Evolutionary conservation across 2,888 invertebrate genomes (phyloP).

Genomic region (Volucella zonaria): DNA sequence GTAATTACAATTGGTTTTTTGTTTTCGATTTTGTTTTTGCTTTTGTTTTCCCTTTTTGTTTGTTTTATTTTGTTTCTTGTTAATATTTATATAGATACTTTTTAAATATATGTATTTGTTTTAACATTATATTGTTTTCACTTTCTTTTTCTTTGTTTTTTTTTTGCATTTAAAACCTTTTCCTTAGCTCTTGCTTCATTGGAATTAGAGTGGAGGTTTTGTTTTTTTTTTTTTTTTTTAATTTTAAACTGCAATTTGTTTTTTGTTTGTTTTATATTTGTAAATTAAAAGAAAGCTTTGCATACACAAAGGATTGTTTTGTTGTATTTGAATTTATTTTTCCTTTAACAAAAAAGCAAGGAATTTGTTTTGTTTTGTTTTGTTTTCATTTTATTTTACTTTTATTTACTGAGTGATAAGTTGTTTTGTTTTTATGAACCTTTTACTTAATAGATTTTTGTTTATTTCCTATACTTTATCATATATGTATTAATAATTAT

Average conservation of each 20-base stretch:
- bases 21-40: background rate
- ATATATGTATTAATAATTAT: slow-evolving; percentile 60
- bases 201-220: slow-evolving; percentile 26
- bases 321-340: background rate
- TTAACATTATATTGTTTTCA: slow-evolving; percentile 43
- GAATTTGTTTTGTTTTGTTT: slow-evolving; percentile 53
- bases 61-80: background rate
- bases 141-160: slow-evolving; percentile 16
- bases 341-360: slow-evolving; percentile 66
- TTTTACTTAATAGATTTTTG: slow-evolving; percentile 39
- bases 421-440: slow-evolving; percentile 50
- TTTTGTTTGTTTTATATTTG: background rate
- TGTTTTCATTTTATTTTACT: slow-evolving; percentile 40
- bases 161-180: slow-evolving; percentile 34
- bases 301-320: slow-evolving; percentile 60
- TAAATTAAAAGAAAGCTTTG: slow-evolving; percentile 60
- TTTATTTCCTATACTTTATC: slow-evolving; percentile 63
- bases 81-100: slow-evolving; percentile 65
- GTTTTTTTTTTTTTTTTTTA: slow-evolving; percentile 30
- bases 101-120: slow-evolving; percentile 64
- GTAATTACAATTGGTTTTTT: slow-evolving; percentile 61
- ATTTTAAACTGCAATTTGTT: slow-evolving; percentile 2
- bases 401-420: slow-evolving; percentile 61
- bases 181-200: slow-evolving; percentile 40
- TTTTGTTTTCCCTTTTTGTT: background rate